Percentiles rank a stretch among this genome's conserved stretches.
phyloP scores from a whole-genome alignment of 2,888 invertebrate genomes.

The Dynastes tityus region DNA sequence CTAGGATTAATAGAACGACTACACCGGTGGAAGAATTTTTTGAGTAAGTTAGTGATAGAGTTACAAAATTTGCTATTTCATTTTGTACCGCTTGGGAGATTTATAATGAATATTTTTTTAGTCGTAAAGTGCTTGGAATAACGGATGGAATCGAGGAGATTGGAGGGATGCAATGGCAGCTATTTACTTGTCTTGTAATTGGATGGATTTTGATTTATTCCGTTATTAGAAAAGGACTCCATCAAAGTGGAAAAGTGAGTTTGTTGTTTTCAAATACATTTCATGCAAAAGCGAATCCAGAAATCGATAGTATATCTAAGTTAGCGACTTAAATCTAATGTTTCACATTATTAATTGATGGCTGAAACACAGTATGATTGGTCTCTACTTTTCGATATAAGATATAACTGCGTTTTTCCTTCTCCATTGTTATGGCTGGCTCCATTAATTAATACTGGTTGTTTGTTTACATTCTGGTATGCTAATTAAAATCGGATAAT shows the following conservation, averaged over 20 bases:
- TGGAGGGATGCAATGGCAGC: constrained; percentile 80
- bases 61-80: constrained; percentile 50
- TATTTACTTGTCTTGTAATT: constrained; percentile 76
- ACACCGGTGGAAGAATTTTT: constrained; percentile 76
- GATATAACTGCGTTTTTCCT: background rate
- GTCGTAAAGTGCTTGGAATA: constrained; percentile 77
- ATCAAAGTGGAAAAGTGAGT: constrained; percentile 82
- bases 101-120: constrained; percentile 58
- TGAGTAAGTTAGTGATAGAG: constrained; percentile 70
- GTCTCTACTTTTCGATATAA: background rate
- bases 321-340: too few relatives aligned
- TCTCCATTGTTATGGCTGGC: background rate
- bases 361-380: background rate
- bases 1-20: constrained; percentile 58
- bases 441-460: constrained; percentile 19
- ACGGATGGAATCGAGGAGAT: constrained; percentile 76
- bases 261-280: background rate
- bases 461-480: constrained; percentile 28
- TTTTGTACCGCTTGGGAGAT: background rate
- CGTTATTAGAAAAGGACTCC: constrained; percentile 82
- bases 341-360: too few relatives aligned
- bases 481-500: constrained; percentile 45
- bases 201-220: constrained; percentile 82
- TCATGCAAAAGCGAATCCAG: background rate
- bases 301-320: background rate